Conservation (phyloP, 1,140 invertebrate genomes). For the Cherax destructor region DNA sequence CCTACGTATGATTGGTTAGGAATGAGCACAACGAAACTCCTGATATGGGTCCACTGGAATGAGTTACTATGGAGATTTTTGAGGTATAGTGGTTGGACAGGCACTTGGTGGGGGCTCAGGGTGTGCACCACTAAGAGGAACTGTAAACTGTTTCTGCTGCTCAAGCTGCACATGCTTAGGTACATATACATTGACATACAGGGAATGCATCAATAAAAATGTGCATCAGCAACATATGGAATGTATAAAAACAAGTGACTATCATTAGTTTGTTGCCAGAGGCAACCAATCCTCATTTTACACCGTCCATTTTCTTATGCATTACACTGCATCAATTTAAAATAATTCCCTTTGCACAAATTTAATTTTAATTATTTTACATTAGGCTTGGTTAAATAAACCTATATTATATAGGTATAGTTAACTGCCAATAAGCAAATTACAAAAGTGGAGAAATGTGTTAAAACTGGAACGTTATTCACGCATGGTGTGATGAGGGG, state of each 20-base stretch:
- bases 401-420: too few relatives aligned
- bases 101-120: conserved; percentile 61
- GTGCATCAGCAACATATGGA: conserved; percentile 51
- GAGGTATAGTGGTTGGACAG: conserved; percentile 63
- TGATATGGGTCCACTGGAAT: conserved; percentile 61
- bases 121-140: conserved; percentile 46
- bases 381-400: too few relatives aligned
- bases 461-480: too few relatives aligned
- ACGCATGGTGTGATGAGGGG: too few relatives aligned
- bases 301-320: too few relatives aligned
- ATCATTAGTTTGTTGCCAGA: conserved; percentile 38
- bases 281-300: too few relatives aligned
- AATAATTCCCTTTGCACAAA: too few relatives aligned
- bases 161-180: conserved; percentile 27
- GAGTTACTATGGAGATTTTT: conserved; percentile 67
- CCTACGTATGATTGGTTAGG: conserved; percentile 36
- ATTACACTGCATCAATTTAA: too few relatives aligned
- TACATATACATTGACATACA: conserved; percentile 32
- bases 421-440: too few relatives aligned
- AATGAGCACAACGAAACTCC: conserved; percentile 61
- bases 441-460: too few relatives aligned
- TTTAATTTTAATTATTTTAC: too few relatives aligned
- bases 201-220: conserved; percentile 31
- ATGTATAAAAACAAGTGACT: conserved; percentile 54
- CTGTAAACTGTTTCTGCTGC: conserved; percentile 45